Evolutionary conservation across 2,113 vertebrate species (phyloP).

Genomic region (Aegotheles bennettii): DNA sequence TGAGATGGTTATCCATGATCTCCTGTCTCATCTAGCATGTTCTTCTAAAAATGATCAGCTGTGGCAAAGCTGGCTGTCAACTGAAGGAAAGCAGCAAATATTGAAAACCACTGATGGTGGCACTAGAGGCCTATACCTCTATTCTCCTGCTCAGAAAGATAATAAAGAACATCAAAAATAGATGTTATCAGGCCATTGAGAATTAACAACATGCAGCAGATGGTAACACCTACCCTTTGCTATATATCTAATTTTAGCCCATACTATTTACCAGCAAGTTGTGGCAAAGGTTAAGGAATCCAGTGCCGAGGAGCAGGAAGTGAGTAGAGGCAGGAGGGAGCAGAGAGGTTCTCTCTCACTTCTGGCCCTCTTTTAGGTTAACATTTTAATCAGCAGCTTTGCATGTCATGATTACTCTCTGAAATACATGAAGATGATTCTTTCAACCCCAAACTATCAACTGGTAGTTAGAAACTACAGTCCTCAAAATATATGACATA

Average conservation of each 20-base stretch:
- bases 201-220: constrained; percentile 52
- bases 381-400: background rate
- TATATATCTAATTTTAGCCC: constrained; percentile 39
- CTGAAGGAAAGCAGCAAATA: background rate
- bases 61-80: background rate
- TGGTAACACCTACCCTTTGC: constrained; percentile 56
- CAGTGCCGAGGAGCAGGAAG: rapidly evolving
- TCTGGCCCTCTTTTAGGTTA: background rate
- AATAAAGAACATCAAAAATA: constrained; percentile 43
- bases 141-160: background rate
- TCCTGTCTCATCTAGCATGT: background rate
- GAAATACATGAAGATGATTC: background rate
- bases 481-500: background rate
- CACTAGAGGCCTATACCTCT: constrained; percentile 46
- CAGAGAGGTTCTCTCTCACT: background rate
- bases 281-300: constrained; percentile 45
- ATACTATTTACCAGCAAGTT: constrained; percentile 52
- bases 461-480: background rate
- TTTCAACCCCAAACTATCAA: background rate
- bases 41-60: background rate
- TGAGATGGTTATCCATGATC: rapidly evolving
- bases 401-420: background rate
- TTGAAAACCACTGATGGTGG: constrained; percentile 37
- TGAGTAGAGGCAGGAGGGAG: background rate
- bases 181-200: constrained; percentile 36